Evolutionary conservation across 2,113 vertebrate species (phyloP), one percentile per base, ranked within the genome.

Genomic region (Puntigrus tetrazona): DNA sequence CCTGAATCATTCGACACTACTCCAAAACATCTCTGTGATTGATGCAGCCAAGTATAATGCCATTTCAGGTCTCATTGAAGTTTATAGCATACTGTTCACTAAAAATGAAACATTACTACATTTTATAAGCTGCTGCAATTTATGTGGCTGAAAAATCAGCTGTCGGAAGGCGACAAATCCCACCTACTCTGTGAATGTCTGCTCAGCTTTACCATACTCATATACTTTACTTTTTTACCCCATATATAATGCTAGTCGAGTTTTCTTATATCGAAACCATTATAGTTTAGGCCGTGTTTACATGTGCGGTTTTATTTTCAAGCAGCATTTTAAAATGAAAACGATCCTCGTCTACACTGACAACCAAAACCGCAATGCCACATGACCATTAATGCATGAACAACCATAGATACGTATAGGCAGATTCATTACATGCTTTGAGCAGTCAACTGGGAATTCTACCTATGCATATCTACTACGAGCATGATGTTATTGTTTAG

Each of bases 21-120:
- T 83, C 75, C 47, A 52, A 74, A 81, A 70, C 47, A 76, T 31
- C 47, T 82, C 36, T 16, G 79, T 70, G 61, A 81, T 70, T 69
- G 65, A 81, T 81, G 63, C 63, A 81, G 63, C 63, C 79, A 81
- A 81, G 79, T 22, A 81, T 70, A 52, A 67, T 70, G 65, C 79
- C 63, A 70, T 81, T 81, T 81, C 79, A 81, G 79, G 61, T 81
- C 79, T 81, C 79, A 55, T 70, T 81, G 43, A 69, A 81, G 79
- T 81, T 81, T 81, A 81, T 67, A 50, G 78, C 78, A 5, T 18
- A 70, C 43, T 81, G 79, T 81, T 81, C 79, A 81, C 79, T 81
- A 70, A 81, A 81, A 81, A 70, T 81, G 65, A 81, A 81, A 81
- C 43, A 70, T 81, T 70, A 81, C 65, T 70, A 81, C 63, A 55